Percentiles rank a stretch among this genome's conserved stretches.
Conservation (phyloP, 2,888 invertebrate genomes). For the Chloroclystis v-ata region DNA sequence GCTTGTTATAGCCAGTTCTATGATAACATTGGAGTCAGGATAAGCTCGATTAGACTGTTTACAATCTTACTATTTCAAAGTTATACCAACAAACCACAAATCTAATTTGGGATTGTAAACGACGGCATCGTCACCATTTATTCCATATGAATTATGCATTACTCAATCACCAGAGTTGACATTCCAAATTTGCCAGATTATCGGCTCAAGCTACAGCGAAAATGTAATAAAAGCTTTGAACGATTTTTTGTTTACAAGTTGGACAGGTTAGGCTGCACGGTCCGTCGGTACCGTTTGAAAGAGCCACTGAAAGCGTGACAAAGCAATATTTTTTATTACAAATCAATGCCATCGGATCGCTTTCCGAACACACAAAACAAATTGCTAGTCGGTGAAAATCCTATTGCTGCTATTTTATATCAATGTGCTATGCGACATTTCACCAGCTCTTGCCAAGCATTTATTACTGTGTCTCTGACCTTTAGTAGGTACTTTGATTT, state of each 20-base stretch:
- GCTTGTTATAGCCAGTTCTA: slow-evolving; percentile 16
- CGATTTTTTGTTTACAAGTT: slow-evolving; percentile 35
- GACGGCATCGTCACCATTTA: not conserved
- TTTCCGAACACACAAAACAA: slow-evolving; percentile 57
- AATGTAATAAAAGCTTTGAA: slow-evolving; percentile 32
- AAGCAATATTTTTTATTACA: slow-evolving; percentile 63
- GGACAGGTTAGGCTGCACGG: slow-evolving; percentile 33
- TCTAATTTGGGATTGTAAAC: not conserved
- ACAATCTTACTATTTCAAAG: not conserved
- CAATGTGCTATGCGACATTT: slow-evolving; percentile 32
- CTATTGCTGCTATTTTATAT: slow-evolving; percentile 39
- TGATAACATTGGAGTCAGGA: slow-evolving; percentile 9
- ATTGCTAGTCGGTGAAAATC: slow-evolving; percentile 50
- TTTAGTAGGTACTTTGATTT: slow-evolving; percentile 20
- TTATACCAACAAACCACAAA: not conserved
- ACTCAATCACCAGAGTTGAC: slow-evolving; percentile 3
- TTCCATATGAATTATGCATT: slow-evolving; percentile 1
- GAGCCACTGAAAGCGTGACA: slow-evolving; percentile 58
- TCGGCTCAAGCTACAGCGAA: slow-evolving; percentile 12
- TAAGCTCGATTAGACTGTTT: not conserved
- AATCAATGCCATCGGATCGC: slow-evolving; percentile 59
- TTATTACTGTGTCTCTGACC: slow-evolving; percentile 27
- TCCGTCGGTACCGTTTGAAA: slow-evolving; percentile 43
- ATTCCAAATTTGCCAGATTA: slow-evolving; percentile 6
- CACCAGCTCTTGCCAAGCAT: slow-evolving; percentile 34